phyloP scores from a whole-genome alignment of 2,797 vertebrate genomes.

The Leucoraja ocellata region DNA sequence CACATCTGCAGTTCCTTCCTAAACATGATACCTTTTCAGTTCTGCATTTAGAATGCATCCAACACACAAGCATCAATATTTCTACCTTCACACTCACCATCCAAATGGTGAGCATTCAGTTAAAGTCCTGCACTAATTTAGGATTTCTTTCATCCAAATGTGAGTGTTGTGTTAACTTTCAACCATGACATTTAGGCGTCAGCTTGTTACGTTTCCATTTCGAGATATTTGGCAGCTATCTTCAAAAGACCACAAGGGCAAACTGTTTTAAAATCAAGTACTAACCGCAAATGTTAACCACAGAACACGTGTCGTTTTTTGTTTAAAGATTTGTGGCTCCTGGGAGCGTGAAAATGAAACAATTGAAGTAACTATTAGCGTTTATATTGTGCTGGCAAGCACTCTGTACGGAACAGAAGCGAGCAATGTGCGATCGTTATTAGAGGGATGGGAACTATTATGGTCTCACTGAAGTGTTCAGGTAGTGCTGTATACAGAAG shows the following conservation, averaged over 20 bases:
- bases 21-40: not conserved
- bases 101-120: not conserved
- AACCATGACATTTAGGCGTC: not conserved
- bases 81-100: not conserved
- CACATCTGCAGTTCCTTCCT: too few species aligned
- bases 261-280: not conserved
- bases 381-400: constrained; percentile 6
- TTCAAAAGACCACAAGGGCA: not conserved
- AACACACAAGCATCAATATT: not conserved
- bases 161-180: not conserved
- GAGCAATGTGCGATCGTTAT: constrained; percentile 24
- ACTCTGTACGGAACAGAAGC: not conserved
- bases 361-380: constrained; percentile 17
- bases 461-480: constrained; percentile 11
- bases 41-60: not conserved
- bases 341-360: constrained; percentile 4
- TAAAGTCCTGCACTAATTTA: not conserved
- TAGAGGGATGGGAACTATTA: not conserved
- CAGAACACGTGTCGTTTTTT: constrained; percentile 3
- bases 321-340: not conserved
- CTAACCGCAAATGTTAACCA: not conserved
- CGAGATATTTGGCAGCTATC: not conserved
- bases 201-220: not conserved
- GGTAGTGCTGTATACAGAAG: not conserved
- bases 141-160: not conserved